Evolutionary conservation across 1,140 invertebrate genomes (phyloP), one percentile per base, ranked within the genome.

Genomic region (Ruditapes philippinarum): DNA sequence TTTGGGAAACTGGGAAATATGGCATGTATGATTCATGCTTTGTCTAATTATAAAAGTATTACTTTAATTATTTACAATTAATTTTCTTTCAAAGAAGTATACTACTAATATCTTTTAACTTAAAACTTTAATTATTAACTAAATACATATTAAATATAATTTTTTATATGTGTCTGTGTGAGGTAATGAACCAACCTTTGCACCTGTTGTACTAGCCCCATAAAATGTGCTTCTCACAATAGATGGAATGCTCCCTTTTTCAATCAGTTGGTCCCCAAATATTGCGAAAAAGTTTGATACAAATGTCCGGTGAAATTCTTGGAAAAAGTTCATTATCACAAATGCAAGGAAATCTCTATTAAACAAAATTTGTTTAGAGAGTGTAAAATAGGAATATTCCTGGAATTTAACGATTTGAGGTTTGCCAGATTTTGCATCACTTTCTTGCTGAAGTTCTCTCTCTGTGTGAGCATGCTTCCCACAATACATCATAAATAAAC

Each of bases 311-410:
- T 94, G 92, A 82, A 94, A 93, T 73, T 90, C 87, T 70, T 94
- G 94, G 68, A 83, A 94, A 78, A 94, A 94, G 79, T 94, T 94
- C 36, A 89, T 91, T 11, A 92, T 83, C 11, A 94, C 93, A 92
- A 94, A 94, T 1, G 90, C 82, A 4, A 94, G 14, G 62, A 94
- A 94, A 49, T 94, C 92, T 78, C 57, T 91, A 49, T 93, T 89
- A 9, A 38, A 82, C 7, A 94, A 45, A 11, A 94, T 90, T 57
- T 94, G 93, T 51, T 90, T 85, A 62, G 89, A 88, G 38, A 91
- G 81, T 68, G 74, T 85, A 36, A 80, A 91, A 28, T 89, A 91
- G 7, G 93, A 92, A 45, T 81, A 83, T 9, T 87, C 33, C 40
- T 80, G 81, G 25, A 38, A 80, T 65, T 91, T 60, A 1, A 79